These are phyloP conservation scores for Hesperia comma DNA, from an alignment of 2,888 invertebrate genomes.

Conservation along the genomic window DNA sequence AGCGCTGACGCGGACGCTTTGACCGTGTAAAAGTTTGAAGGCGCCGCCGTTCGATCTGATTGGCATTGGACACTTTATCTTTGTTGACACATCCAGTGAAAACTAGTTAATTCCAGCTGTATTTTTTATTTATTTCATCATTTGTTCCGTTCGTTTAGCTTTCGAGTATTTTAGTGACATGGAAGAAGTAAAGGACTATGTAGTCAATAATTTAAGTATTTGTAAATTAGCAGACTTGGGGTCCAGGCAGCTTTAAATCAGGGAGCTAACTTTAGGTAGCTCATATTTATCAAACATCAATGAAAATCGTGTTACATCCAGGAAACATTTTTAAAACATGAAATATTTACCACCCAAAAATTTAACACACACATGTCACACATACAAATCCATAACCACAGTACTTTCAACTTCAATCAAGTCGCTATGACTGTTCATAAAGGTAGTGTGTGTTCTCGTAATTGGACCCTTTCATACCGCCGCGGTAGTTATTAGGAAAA, in stretches of 20 bases:
- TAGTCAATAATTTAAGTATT: no score
- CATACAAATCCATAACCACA: background rate
- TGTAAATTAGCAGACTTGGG: no score
- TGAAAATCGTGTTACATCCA: no score
- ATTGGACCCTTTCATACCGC: constrained; percentile 27
- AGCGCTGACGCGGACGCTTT: constrained; percentile 40
- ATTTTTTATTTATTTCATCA: background rate
- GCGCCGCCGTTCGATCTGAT: constrained; percentile 33
- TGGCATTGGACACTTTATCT: constrained; percentile 18
- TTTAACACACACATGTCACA: background rate
- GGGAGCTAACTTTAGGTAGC: no score
- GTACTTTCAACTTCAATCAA: constrained; percentile 15
- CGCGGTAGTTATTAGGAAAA: constrained; percentile 29
- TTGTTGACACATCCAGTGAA: constrained; percentile 11
- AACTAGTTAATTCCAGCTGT: constrained; percentile 1
- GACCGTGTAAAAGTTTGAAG: constrained; percentile 40
- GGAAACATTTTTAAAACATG: no score
- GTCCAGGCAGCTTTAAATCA: no score
- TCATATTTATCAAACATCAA: no score
- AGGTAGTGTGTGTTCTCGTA: constrained; percentile 21
- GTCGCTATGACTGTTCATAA: constrained; percentile 12
- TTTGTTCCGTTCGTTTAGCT: background rate
- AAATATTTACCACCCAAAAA: no score
- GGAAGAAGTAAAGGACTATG: no score
- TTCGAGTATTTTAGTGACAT: background rate